Base-by-base conservation (phyloP, 2,113 vertebrate species). In the Amphiprion ocellaris region DNA sequence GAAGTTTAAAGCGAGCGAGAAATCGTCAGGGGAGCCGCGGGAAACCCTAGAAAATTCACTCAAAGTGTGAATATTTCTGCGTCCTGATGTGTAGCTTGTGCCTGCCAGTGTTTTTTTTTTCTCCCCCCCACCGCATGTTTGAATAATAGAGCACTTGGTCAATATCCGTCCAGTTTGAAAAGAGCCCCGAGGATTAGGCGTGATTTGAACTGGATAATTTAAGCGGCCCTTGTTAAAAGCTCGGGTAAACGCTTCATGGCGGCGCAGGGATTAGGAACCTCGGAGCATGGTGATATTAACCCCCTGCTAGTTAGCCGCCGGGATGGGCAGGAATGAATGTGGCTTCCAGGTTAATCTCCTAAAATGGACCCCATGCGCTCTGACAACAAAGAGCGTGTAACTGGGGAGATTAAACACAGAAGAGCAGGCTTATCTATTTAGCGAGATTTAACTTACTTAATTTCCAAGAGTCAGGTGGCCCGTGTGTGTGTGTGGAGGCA, bases 321-420 rank as follows among this genome's bases (percentile, higher is more conserved):
- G 76, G 61, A 63, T 70, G 79, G 85, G 59, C 85, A 33, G 23
- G 69, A 74, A 59, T 33, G 54, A 87, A 64, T 62, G 80, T 47
- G 74, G 67, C 81, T 89, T 74, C 55, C 83, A 88, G 91, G 92
- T 93, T 94, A 92, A 92, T 92, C 92, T 90, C 83, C 46, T 81
- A 84, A 92, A 92, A 91, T 59, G 82, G 85, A 83, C 81, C 76
- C 82, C 69, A 6, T 15, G 61, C 21, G 67, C 85, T 88, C 60
- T 7, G 66, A 92, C 90, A 92, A 93, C 90, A 93, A 93, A 92
- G 93, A 90, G 8, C 66, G 76, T 90, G 90, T 90, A 92, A 90
- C 87, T 24, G 12, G 82, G 80, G 83, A 91, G 92, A 89, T 94
- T 93, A 94, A 87, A 84, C 69, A 81, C 76, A 67, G 86, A 86